These are phyloP conservation scores for Drosophila colorata DNA, from an alignment of 2,888 invertebrate species.

Conservation along the genomic window DNA sequence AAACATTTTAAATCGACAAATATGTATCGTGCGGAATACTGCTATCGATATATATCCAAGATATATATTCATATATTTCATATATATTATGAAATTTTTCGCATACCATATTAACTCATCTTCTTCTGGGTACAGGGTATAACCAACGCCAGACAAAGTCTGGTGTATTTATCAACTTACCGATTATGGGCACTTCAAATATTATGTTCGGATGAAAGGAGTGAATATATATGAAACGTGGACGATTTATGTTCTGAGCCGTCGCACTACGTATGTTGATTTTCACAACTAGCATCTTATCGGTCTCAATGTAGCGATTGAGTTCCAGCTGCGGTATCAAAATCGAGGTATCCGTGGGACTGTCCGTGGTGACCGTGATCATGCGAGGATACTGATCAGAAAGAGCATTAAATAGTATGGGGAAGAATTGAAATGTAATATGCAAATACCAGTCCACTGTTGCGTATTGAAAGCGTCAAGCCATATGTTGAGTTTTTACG, in stretches of 20 bases:
- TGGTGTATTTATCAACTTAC: slow-evolving; percentile 29
- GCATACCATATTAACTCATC: not conserved
- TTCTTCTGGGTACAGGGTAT: no score
- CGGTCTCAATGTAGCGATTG: slow-evolving; percentile 65
- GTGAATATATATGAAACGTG: slow-evolving; percentile 68
- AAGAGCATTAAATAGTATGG: not conserved
- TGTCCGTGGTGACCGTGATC: slow-evolving; percentile 65
- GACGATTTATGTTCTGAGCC: slow-evolving; percentile 54
- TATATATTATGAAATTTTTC: no score
- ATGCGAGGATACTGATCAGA: slow-evolving; percentile 65
- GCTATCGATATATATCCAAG: no score
- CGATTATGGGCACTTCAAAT: slow-evolving; percentile 79
- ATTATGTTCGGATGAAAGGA: slow-evolving; percentile 77
- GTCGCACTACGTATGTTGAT: slow-evolving; percentile 53
- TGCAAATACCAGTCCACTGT: slow-evolving; percentile 53
- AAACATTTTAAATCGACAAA: no score
- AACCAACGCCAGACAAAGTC: no score
- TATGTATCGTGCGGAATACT: no score
- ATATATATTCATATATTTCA: no score
- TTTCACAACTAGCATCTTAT: slow-evolving; percentile 53
- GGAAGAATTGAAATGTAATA: not conserved
- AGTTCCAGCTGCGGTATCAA: slow-evolving; percentile 30
- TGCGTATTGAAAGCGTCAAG: slow-evolving; percentile 47
- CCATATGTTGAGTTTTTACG: slow-evolving; percentile 44
- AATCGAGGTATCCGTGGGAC: slow-evolving; percentile 59